These are phyloP conservation scores for Medauroidea extradentata DNA, from an alignment of 1,140 invertebrate species.

Conservation along the genomic window DNA sequence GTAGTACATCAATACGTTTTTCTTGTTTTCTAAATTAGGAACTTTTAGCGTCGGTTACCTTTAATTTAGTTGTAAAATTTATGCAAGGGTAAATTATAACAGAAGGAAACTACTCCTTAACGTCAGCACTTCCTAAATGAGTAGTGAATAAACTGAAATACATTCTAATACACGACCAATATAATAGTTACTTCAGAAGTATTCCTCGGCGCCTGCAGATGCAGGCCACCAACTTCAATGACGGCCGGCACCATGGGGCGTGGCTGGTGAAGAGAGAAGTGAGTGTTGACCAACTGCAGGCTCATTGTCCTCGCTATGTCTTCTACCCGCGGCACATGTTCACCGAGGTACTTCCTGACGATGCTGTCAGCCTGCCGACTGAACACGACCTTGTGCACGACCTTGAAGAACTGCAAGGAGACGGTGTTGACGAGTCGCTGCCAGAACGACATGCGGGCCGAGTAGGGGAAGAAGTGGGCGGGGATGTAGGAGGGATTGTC, in stretches of 20 bases:
- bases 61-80: too few species aligned
- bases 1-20: too few species aligned
- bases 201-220: constrained; percentile 29
- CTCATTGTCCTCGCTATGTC: constrained; percentile 46
- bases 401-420: not conserved
- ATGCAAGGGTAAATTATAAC: too few species aligned
- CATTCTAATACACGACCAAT: too few species aligned
- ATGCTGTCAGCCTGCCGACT: constrained; percentile 28
- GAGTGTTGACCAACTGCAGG: constrained; percentile 53
- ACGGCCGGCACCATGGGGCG: constrained; percentile 45
- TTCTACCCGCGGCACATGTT: constrained; percentile 43
- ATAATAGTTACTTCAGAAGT: not conserved
- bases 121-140: too few species aligned
- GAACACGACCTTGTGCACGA: not conserved
- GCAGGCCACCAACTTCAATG: constrained; percentile 57
- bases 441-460: constrained; percentile 5
- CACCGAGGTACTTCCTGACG: constrained; percentile 44
- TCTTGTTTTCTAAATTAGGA: too few species aligned
- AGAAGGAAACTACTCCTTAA: too few species aligned
- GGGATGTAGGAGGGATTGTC: constrained; percentile 14
- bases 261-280: constrained; percentile 48
- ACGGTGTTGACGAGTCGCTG: constrained; percentile 20
- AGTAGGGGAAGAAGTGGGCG: not conserved
- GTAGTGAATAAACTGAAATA: too few species aligned
- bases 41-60: too few species aligned